Conservation (phyloP, 2,888 invertebrate genomes). For the Rotaria socialis region DNA sequence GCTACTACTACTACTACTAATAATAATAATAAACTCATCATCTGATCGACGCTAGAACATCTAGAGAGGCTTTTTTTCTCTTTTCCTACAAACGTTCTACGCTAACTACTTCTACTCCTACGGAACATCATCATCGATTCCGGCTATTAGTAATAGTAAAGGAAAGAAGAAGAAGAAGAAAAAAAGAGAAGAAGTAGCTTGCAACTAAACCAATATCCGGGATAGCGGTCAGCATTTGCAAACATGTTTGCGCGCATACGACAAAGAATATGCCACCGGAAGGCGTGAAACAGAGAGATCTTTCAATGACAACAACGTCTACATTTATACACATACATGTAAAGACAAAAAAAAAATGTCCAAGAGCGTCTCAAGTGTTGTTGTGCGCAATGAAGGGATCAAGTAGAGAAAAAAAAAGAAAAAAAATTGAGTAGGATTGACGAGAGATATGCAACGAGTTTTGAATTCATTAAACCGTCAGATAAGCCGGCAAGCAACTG, state of each 20-base stretch:
- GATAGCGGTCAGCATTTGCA: slow-evolving; percentile 26
- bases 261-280: not conserved
- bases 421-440: not conserved
- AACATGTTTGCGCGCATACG: not conserved
- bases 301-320: not conserved
- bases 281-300: not conserved
- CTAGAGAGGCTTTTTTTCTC: not conserved
- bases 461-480: not conserved
- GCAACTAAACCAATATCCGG: not conserved
- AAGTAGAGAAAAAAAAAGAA: not conserved
- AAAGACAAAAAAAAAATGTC: not conserved
- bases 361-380: slow-evolving; percentile 26
- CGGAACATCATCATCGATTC: not conserved
- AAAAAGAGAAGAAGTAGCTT: not conserved
- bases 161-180: not conserved
- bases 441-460: not conserved
- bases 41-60: not conserved
- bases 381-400: not conserved
- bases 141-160: slow-evolving; percentile 32
- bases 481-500: not conserved
- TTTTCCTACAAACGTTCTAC: not conserved
- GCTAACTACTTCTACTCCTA: not conserved
- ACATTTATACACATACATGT: not conserved
- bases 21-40: not conserved
- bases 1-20: slow-evolving; percentile 13